Evolutionary conservation across 92 coral and sea anemone species (phyloP).

Genomic region (Pocillopora meandrina): DNA sequence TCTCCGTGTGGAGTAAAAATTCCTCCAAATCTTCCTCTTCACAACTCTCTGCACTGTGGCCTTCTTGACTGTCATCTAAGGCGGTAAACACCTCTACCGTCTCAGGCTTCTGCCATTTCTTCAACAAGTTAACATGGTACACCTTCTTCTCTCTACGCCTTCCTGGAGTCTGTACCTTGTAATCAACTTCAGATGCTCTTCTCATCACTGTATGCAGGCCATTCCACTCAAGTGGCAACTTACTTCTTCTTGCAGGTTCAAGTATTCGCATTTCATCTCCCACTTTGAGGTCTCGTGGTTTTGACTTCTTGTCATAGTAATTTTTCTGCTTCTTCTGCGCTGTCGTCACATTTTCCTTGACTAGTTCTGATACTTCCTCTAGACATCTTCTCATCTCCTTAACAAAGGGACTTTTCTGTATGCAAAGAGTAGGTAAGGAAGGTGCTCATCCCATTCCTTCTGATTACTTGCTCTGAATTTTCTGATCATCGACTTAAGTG

Average conservation of each 20-base stretch:
- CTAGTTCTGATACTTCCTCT: conserved; percentile 9
- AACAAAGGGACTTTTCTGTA: conserved; percentile 44
- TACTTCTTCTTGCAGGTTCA: neutral
- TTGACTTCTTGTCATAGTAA: conserved; percentile 3
- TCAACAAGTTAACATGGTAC: conserved; percentile 3
- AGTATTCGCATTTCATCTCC: conserved; percentile 30
- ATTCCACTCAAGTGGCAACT: conserved; percentile 8
- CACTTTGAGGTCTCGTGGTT: neutral
- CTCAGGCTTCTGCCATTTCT: neutral
- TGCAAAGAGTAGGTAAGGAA: conserved; percentile 46
- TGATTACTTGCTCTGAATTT: conserved; percentile 32
- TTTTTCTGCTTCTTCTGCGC: conserved; percentile 1
- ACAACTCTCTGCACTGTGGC: neutral
- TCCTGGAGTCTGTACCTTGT: conserved; percentile 6
- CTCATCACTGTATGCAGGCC: neutral
- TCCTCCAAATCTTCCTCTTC: neutral
- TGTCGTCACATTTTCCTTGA: neutral
- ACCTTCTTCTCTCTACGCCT: neutral
- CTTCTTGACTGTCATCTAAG: neutral
- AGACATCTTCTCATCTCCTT: conserved; percentile 3
- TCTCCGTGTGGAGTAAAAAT: neutral
- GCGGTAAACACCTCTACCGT: neutral
- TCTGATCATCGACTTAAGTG: conserved; percentile 55
- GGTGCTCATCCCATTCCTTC: conserved; percentile 52
- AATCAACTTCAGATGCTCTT: neutral